Evolutionary conservation across 30 jellyfish, hydroid and myxozoan genomes (phyloP).

Genomic region (Pseudorhiza aurosa): DNA sequence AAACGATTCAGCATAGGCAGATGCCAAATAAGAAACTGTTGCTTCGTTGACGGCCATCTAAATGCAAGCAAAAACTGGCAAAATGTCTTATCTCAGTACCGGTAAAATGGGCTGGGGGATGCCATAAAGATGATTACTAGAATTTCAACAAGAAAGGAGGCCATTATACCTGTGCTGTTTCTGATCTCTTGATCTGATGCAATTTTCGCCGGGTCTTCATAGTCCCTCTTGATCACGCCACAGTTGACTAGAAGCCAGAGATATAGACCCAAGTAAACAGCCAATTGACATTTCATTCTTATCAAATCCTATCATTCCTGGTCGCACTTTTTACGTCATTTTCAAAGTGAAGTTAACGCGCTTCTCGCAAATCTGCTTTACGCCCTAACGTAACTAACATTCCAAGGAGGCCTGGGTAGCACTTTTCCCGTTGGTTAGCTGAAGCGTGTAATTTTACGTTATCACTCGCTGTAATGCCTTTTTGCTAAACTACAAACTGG

Average conservation of each 20-base stretch:
- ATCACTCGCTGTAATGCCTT: neutral
- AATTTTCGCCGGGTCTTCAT: constrained; percentile 25
- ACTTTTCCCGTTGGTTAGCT: constrained; percentile 4
- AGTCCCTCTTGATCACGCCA: constrained; percentile 36
- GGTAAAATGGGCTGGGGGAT: neutral
- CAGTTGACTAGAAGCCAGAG: constrained; percentile 15
- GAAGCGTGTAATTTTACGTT: constrained; percentile 70
- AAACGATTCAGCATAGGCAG: too few relatives aligned
- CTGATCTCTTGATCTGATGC: constrained; percentile 56
- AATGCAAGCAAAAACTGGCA: neutral
- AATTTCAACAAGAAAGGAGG: neutral
- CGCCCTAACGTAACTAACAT: neutral
- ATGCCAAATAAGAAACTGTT: too few relatives aligned
- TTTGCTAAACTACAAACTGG: constrained; percentile 6
- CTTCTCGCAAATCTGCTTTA: neutral
- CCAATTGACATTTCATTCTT: constrained; percentile 37
- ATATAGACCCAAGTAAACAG: constrained; percentile 4
- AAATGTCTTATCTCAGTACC: neutral
- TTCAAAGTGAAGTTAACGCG: neutral
- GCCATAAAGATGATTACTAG: too few relatives aligned
- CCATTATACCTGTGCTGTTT: constrained; percentile 46
- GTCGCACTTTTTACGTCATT: constrained; percentile 8
- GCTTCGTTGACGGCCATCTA: too few relatives aligned
- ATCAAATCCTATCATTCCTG: constrained; percentile 45
- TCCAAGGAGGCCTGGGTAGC: constrained; percentile 34